Conservation (phyloP, 53 echinoderm and acorn worm species). For the Holothuria leucospilota region DNA sequence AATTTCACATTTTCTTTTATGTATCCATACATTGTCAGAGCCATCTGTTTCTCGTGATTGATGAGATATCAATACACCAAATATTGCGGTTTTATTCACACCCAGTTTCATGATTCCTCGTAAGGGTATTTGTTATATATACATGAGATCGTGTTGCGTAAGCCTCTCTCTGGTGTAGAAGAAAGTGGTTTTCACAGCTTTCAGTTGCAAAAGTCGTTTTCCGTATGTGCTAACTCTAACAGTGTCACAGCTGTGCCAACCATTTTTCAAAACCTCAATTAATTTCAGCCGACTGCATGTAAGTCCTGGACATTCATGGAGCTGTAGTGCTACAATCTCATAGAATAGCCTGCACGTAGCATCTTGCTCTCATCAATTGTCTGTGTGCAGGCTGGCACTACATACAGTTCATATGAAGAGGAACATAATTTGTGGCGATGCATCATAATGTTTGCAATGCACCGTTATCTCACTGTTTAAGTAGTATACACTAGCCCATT, state of each 20-base stretch:
- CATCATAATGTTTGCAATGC: slow-evolving; percentile 26
- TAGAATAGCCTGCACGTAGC: too few relatives aligned
- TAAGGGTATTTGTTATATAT: slow-evolving; percentile 19
- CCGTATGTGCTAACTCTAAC: slow-evolving; percentile 41
- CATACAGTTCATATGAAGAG: neutral
- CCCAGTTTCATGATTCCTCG: slow-evolving; percentile 16
- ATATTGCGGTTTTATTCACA: slow-evolving; percentile 17
- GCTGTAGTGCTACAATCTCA: slow-evolving; percentile 5
- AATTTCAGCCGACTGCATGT: slow-evolving; percentile 31
- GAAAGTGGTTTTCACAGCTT: slow-evolving; percentile 45
- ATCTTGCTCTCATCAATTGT: too few relatives aligned
- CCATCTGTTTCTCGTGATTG: slow-evolving; percentile 14
- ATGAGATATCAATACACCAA: slow-evolving; percentile 16
- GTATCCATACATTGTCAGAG: neutral
- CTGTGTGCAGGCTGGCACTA: too few relatives aligned
- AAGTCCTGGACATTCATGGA: neutral
- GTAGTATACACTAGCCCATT: too few relatives aligned
- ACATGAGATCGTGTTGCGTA: slow-evolving; percentile 20
- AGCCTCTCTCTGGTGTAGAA: slow-evolving; percentile 26
- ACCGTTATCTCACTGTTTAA: too few relatives aligned
- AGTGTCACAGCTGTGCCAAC: slow-evolving; percentile 46
- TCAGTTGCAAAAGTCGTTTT: slow-evolving; percentile 32
- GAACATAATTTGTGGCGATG: slow-evolving; percentile 47
- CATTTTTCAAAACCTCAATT: slow-evolving; percentile 44
- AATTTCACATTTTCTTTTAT: too few relatives aligned